Evolutionary conservation across 2,797 vertebrate genomes (phyloP).

Genomic region (Megalops cyprinoides): DNA sequence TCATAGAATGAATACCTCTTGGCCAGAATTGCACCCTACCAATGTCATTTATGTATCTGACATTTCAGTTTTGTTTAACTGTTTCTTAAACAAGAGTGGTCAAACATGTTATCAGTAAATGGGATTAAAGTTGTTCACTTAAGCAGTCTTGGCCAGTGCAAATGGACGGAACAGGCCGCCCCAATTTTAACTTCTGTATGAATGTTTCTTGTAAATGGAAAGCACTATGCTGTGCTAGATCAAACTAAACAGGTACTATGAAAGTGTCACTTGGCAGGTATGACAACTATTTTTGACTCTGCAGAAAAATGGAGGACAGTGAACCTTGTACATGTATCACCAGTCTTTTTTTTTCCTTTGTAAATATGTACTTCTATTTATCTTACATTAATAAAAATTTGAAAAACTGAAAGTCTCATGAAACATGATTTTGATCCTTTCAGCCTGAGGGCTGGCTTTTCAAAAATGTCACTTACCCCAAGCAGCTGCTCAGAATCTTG

Average conservation of each 20-base stretch:
- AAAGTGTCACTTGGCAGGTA: neutral
- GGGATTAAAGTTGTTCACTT: too few relatives aligned
- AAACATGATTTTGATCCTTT: conserved; percentile 9
- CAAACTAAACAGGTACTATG: neutral
- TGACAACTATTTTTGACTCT: neutral
- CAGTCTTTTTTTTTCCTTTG: neutral
- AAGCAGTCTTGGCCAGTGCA: too few relatives aligned
- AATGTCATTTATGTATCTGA: too few relatives aligned
- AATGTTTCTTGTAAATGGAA: neutral
- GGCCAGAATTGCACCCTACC: too few relatives aligned
- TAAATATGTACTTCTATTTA: neutral
- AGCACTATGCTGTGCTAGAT: neutral
- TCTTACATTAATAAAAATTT: neutral
- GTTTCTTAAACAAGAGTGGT: too few relatives aligned
- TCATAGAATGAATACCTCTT: too few relatives aligned
- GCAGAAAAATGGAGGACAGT: too few relatives aligned
- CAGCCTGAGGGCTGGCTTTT: neutral
- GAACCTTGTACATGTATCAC: neutral
- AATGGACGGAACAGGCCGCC: too few relatives aligned
- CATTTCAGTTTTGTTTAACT: too few relatives aligned
- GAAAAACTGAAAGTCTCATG: neutral
- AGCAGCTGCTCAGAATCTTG: too few relatives aligned
- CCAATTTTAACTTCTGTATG: neutral
- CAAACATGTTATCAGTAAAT: too few relatives aligned
- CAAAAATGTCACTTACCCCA: too few relatives aligned